Evolutionary conservation across 2,797 vertebrate species (phyloP).

Genomic region (Halcyon leucocephala): DNA sequence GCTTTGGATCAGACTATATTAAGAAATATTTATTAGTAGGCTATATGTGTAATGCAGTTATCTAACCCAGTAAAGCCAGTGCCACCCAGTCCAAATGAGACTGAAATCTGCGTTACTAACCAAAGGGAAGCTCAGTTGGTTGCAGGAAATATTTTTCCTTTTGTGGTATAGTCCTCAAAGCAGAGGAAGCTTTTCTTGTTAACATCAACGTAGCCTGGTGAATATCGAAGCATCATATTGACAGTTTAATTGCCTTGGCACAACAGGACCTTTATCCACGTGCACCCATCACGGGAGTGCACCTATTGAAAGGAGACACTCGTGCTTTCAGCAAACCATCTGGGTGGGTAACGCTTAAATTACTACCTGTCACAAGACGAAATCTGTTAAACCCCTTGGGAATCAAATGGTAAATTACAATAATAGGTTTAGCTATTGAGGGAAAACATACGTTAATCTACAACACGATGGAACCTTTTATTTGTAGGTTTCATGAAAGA

Average conservation of each 20-base stretch:
- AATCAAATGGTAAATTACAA: slow-evolving; percentile 7
- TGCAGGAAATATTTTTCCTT: not conserved
- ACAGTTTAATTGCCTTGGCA: not conserved
- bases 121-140: not conserved
- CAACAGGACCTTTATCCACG: not conserved
- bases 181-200: not conserved
- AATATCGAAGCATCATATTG: not conserved
- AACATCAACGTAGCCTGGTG: fast-evolving
- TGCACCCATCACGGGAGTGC: not conserved
- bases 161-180: not conserved
- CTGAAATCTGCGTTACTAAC: not conserved
- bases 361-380: not conserved
- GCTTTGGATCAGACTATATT: not conserved
- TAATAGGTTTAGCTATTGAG: not conserved
- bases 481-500: not conserved
- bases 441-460: not conserved
- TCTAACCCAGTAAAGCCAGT: not conserved
- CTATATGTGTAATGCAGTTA: not conserved
- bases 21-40: not conserved
- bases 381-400: not conserved
- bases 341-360: not conserved
- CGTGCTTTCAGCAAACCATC: not conserved
- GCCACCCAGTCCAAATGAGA: not conserved
- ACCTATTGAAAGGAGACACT: not conserved
- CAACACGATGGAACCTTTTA: not conserved